Base-by-base conservation (phyloP, 2,797 vertebrate species). In the Muscicapa striata region DNA sequence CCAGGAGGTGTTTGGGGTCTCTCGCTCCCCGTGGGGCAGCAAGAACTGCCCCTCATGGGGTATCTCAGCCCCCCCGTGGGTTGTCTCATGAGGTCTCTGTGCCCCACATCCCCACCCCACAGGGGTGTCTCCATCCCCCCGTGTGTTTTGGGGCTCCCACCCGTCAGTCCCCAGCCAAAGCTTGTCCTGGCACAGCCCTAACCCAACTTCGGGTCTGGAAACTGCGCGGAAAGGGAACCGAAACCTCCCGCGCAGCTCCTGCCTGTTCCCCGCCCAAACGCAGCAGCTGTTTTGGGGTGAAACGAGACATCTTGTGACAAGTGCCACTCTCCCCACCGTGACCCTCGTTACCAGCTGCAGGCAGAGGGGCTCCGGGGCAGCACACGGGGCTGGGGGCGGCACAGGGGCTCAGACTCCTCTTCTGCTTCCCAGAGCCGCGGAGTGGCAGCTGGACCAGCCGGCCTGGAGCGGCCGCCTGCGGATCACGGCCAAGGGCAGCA, bases 381-480 rank as follows among this genome's bases (percentile, higher is more conserved):
- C 54, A 9, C 54, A n/a, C 19, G 54, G 32, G 32, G 32, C 54
- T 21, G 7, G 20, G 54, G 54, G 32, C 21, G 32, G 22, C 55
- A 57, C n/a, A 11, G 57, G 49, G 27, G 23, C 76, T 80, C 46
- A 24, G 11, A 3, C 19, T 32, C 15, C 29, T 15, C 51, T 83
- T 94, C 85, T 58, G 92, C 54, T 63, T n/a, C 16, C 2, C 82
- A 99, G 99, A 40, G 99, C 99, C 55, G 99, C 99, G 0, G 99
- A 99, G 93, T 99, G 99, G 99, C 99, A 99, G 97, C 98, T 99
- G 97, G 99, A 99, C 67, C 99, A 99, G 95, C 99, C 99, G 1
- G 97, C 98, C 0, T 99, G 99, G 99, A 99, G 97, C 30, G 99
- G 99, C 24, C 97, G 99, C 90, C 97, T 99, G 97, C 98, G 99